phyloP scores from a whole-genome alignment of 35 echinoderm and acorn worm species.

The Apostichopus californicus region DNA sequence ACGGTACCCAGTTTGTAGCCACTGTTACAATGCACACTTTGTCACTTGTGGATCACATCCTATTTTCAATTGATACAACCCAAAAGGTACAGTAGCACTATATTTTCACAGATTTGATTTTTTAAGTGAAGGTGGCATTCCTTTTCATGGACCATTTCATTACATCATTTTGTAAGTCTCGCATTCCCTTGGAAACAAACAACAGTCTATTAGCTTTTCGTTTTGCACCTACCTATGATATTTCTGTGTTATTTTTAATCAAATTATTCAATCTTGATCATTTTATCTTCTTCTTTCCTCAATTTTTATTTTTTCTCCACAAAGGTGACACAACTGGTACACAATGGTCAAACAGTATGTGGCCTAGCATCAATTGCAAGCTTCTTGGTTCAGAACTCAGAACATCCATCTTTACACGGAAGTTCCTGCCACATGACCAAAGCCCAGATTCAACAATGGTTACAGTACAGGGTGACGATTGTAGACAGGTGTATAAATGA shows the following conservation, averaged over 20 bases:
- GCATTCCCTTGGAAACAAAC: no score
- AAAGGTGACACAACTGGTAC: constrained; percentile 55
- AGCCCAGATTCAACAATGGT: constrained; percentile 73
- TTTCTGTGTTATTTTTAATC: not conserved
- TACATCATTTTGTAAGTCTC: no score
- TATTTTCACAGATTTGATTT: no score
- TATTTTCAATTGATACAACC: no score
- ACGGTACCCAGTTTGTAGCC: no score
- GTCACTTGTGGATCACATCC: no score
- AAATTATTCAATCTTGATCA: not conserved
- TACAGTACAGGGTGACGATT: constrained; percentile 83
- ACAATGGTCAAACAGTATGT: constrained; percentile 66
- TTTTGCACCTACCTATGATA: no score
- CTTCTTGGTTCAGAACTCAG: constrained; percentile 62
- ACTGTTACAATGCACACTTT: no score
- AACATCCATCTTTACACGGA: constrained; percentile 47
- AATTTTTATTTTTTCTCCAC: not conserved
- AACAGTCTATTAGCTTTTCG: no score
- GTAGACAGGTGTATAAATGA: constrained; percentile 80
- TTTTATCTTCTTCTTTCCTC: not conserved
- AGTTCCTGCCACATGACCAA: constrained; percentile 23
- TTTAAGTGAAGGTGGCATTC: no score
- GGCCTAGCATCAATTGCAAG: constrained; percentile 69
- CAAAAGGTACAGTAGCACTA: no score
- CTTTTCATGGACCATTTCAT: no score